phyloP scores from a whole-genome alignment of 2,797 vertebrate species.

The Tolypeutes matacus region DNA sequence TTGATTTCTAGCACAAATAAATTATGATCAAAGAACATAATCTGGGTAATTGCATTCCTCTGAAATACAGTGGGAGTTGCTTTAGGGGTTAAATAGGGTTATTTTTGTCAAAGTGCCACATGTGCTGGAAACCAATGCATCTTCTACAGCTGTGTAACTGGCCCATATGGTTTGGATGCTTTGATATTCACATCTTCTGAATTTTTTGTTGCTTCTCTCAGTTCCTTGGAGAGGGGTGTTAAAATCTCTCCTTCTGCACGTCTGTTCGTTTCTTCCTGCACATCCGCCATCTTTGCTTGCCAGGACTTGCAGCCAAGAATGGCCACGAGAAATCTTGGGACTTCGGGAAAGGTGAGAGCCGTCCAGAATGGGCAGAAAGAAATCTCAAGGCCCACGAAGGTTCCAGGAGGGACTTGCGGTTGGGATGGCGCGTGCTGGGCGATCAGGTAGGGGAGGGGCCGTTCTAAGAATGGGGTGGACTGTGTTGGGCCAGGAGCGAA shows the following conservation, averaged over 20 bases:
- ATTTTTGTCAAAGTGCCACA: background rate
- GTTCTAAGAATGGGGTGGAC: background rate
- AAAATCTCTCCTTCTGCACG: too few relatives aligned
- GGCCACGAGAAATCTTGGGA: background rate
- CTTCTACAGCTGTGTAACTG: background rate
- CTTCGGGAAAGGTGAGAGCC: background rate
- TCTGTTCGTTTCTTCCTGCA: background rate
- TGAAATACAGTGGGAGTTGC: background rate
- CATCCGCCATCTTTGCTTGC: background rate
- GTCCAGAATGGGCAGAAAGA: background rate
- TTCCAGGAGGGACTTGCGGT: background rate
- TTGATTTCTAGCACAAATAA: background rate
- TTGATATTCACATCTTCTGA: background rate
- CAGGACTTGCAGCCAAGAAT: background rate
- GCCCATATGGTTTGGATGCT: background rate
- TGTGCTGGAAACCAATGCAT: background rate
- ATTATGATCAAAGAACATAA: background rate
- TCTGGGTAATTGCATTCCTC: background rate
- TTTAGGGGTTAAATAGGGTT: background rate
- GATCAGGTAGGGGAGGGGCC: accelerated
- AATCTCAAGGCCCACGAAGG: background rate
- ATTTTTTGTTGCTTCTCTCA: too few relatives aligned
- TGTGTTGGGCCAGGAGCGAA: accelerated
- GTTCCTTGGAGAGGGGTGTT: too few relatives aligned
- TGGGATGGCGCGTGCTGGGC: accelerated